Base-by-base conservation (phyloP, 2,113 vertebrate species). In the Falcunculus frontatus region DNA sequence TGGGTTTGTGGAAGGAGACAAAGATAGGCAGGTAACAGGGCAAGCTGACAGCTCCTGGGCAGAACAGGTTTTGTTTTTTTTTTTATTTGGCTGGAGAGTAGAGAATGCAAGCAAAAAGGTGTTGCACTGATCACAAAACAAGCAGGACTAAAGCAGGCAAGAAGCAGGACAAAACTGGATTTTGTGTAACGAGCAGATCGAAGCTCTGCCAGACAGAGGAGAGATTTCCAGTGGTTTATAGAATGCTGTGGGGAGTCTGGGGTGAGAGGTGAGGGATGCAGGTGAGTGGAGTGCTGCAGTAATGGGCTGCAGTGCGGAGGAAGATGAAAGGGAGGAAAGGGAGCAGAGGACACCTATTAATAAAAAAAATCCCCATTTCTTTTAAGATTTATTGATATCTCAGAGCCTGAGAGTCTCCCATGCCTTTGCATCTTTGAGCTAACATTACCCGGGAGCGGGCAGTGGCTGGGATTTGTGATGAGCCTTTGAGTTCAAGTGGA, bases 381-480 rank as follows among this genome's bases (percentile, higher is more conserved):
- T 88, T 59, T 65, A 77, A 92, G 72, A 75, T 90, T 94, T 93
- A 87, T 85, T 72, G 94, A 41, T 91, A 84, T 55, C 55, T 88
- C 70, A 77, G 87, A 94, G 65, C 80, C 75, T 46, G 69, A 44
- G 33, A 50, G 50, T 55, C 63, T 93, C 92, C 69, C 81, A n/a
- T 70, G 89, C 84, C 70, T 95, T 76, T 56, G 50, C 70, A 84
- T 93, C 75, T 91, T 75, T 26, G 33, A 57, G 65, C 75, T 92
- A 52, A 67, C 79, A 49, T 81, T 70, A 83, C 82, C 84, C 55
- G 55, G 15, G 95, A 84, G 90, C n/a, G 50, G 27, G 63, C 46
- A 85, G 84, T 35, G 89, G 57, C 19, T 3, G 69, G 69, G 92
- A 80, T 94, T 56, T 5, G 18, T 77, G 92, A 56, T 32, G 64